Evolutionary conservation across 2,888 invertebrate species (phyloP), one percentile per base, ranked within the genome.

Genomic region (Hemicrepidius hirtus): DNA sequence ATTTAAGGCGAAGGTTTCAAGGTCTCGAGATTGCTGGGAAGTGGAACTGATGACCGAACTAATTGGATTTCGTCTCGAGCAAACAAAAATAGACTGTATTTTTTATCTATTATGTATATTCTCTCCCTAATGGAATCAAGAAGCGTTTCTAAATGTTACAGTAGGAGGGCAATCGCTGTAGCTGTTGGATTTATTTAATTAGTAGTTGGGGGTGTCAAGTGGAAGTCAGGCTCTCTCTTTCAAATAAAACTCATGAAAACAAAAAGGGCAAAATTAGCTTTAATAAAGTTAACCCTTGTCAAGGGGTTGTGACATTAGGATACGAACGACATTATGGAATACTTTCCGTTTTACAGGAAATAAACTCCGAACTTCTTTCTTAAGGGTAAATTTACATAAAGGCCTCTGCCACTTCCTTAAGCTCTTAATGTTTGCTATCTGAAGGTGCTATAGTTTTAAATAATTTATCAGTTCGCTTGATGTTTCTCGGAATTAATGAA

Each of bases 281-380:
- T 65, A 65, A 65, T 49, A 49, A 50, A 65, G 64, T 65, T 53
- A 50, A 53, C 64, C 64, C 64, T 65, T 65, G 64, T 65, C 64
- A 53, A 37, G 37, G 32, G 35, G 46, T 49, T 49, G 21, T 49
- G 64, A 65, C 50, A 40, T 65, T 50, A 53, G 53, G 53, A 65
- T 40, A 50, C 40, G 35, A 65, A 50, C 46, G 37, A 53, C 64
- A 37, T 65, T 65, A 65, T 53, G 64, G 35, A 65, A 65, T 50
- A 53, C 50, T 65, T 65, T 37, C 50, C 20, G 16, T 21, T 49
- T 18, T 13, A 53, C 53, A 46, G 46, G 46, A 46, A 46, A 46
- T 41, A 41, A 41, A 41, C n/a, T n/a, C 41, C 3, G 16, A 13
- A 53, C 53, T 24, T 53, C 20, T 46, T 53, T 53, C 20, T 46